phyloP scores from a whole-genome alignment of 2,797 vertebrate species.

The Notamacropus eugenii region DNA sequence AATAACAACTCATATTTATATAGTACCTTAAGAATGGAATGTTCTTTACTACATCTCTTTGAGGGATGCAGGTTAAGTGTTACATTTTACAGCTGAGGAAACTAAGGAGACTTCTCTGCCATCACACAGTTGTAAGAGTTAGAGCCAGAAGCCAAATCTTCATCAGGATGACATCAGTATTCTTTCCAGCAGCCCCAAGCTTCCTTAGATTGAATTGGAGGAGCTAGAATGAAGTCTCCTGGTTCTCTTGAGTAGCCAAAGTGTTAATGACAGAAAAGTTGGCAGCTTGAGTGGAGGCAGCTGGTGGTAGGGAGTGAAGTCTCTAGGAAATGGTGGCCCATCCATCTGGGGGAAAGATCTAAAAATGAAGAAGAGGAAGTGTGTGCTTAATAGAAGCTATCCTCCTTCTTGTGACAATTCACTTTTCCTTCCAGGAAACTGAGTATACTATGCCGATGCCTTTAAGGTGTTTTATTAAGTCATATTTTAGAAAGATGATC shows the following conservation, averaged over 20 bases:
- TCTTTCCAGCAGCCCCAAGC: neutral
- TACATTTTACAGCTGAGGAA: neutral
- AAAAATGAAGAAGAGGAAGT: neutral
- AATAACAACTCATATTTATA: neutral
- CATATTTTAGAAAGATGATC: neutral
- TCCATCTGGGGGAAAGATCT: neutral
- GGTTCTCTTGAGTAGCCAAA: neutral
- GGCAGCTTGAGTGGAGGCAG: neutral
- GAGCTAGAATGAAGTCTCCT: neutral
- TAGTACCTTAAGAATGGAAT: neutral
- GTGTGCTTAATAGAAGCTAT: neutral
- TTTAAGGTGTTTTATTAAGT: neutral
- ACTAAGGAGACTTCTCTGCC: neutral
- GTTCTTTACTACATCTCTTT: neutral
- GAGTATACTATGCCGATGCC: neutral
- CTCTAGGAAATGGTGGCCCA: neutral
- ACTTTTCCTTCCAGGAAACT: neutral
- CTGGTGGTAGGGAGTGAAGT: neutral
- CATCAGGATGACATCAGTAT: neutral
- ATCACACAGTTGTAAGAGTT: neutral
- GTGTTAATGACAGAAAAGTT: neutral
- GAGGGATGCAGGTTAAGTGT: neutral
- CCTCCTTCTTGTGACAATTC: neutral
- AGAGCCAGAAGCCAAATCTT: neutral
- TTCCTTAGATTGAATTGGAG: neutral